These are phyloP conservation scores for Bombus pascuorum DNA, from an alignment of 1,140 invertebrate species.

Conservation along the genomic window DNA sequence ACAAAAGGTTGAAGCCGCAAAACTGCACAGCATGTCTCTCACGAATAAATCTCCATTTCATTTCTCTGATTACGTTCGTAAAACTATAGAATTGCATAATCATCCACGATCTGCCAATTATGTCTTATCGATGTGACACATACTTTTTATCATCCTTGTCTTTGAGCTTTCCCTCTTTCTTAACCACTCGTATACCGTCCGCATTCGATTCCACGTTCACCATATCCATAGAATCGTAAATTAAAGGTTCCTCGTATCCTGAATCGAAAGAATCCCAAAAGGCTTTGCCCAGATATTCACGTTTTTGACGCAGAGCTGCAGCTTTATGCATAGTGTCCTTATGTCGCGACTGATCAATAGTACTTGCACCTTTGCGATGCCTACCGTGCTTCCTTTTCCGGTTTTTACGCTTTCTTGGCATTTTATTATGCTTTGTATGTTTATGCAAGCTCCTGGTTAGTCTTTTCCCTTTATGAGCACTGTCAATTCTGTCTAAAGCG, in stretches of 20 bases:
- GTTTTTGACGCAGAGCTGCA: constrained; percentile 46
- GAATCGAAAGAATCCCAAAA: constrained; percentile 40
- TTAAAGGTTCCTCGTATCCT: constrained; percentile 60
- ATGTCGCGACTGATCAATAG: constrained; percentile 6
- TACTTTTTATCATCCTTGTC: neutral
- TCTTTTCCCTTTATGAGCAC: neutral
- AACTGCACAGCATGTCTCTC: too few species aligned
- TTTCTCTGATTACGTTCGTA: neutral
- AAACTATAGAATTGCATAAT: neutral
- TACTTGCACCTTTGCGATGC: constrained; percentile 25
- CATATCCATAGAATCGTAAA: constrained; percentile 48
- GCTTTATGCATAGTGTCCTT: constrained; percentile 29
- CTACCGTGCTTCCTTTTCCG: constrained; percentile 35
- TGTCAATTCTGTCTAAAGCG: neutral
- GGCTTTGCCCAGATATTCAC: constrained; percentile 42
- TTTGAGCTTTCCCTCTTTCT: neutral
- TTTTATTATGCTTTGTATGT: neutral
- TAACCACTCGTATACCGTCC: too few species aligned
- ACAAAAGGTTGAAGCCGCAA: too few species aligned
- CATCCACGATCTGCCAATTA: neutral
- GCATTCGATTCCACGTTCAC: neutral
- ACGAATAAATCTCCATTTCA: too few species aligned
- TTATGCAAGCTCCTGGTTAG: constrained; percentile 34
- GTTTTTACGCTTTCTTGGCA: constrained; percentile 32
- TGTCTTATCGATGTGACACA: neutral